Evolutionary conservation across 2,888 invertebrate species (phyloP).

Genomic region (Hypomecis punctinalis): DNA sequence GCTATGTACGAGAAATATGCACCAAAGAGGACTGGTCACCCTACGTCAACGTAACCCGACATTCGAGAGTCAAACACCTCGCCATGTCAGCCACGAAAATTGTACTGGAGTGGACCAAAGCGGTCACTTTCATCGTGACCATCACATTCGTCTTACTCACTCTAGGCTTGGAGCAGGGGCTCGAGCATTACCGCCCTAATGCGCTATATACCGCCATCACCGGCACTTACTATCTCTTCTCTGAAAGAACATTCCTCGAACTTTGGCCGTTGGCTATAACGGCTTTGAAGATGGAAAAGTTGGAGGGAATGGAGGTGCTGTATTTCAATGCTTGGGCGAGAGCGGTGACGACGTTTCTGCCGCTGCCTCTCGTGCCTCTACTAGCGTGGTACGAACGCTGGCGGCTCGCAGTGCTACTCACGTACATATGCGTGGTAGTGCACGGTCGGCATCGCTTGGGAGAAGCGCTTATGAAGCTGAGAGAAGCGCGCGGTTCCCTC

Average conservation of each 20-base stretch:
- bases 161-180: conserved; percentile 90
- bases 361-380: conserved; percentile 84
- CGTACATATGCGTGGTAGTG: conserved; percentile 88
- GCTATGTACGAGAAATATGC: conserved; percentile 89
- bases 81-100: conserved; percentile 93
- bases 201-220: conserved; percentile 87
- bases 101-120: conserved; percentile 92
- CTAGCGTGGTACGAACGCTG: conserved; percentile 84
- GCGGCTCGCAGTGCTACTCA: conserved; percentile 83
- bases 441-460: conserved; percentile 86
- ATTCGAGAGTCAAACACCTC: conserved; percentile 90
- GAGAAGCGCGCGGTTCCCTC: conserved; percentile 86
- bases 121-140: conserved; percentile 91
- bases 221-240: conserved; percentile 88
- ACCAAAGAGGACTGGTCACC: conserved; percentile 92
- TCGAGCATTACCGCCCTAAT: conserved; percentile 90
- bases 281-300: conserved; percentile 84
- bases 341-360: conserved; percentile 84
- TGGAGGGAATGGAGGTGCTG: conserved; percentile 89
- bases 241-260: conserved; percentile 89
- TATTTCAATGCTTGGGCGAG: conserved; percentile 88
- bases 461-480: conserved; percentile 83
- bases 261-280: conserved; percentile 86
- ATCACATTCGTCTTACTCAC: conserved; percentile 90
- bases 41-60: conserved; percentile 89